These are phyloP conservation scores for Ceyx margarethae DNA, from an alignment of 2,113 vertebrate genomes.

Conservation along the genomic window DNA sequence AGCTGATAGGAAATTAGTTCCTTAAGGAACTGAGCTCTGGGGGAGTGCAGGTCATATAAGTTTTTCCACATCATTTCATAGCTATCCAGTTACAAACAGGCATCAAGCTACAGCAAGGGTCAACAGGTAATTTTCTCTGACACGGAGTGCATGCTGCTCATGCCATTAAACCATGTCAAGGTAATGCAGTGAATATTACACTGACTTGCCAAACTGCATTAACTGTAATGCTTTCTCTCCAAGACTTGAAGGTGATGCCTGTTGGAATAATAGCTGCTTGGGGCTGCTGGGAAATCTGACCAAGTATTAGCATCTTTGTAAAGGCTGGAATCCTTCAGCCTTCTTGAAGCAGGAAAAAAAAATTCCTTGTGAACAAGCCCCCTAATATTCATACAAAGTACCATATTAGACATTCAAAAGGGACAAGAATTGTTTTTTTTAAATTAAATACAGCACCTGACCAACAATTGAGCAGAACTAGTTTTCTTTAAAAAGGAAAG, in stretches of 20 bases:
- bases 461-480: background rate
- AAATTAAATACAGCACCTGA: background rate
- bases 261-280: conserved; percentile 7
- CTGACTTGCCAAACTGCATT: conserved; percentile 21
- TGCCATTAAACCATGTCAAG: conserved; percentile 29
- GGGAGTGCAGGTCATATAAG: background rate
- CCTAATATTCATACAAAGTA: background rate
- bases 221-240: background rate
- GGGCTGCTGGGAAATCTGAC: background rate
- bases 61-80: conserved; percentile 18
- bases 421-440: background rate
- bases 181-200: conserved; percentile 21
- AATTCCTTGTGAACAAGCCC: background rate
- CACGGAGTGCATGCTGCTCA: conserved; percentile 3
- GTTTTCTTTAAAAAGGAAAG: background rate
- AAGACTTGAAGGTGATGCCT: background rate
- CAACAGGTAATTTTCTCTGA: conserved; percentile 59
- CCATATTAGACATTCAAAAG: background rate
- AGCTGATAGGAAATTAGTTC: background rate
- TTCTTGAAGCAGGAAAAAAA: background rate
- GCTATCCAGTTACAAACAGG: conserved; percentile 6
- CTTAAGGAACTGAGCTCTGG: background rate
- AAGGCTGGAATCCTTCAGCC: background rate
- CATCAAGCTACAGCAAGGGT: conserved; percentile 19
- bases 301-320: background rate